Percentiles rank a stretch among this genome's conserved stretches.
Conservation (phyloP, 92 coral and sea anemone genomes). For the Epizoanthus rinbou region DNA sequence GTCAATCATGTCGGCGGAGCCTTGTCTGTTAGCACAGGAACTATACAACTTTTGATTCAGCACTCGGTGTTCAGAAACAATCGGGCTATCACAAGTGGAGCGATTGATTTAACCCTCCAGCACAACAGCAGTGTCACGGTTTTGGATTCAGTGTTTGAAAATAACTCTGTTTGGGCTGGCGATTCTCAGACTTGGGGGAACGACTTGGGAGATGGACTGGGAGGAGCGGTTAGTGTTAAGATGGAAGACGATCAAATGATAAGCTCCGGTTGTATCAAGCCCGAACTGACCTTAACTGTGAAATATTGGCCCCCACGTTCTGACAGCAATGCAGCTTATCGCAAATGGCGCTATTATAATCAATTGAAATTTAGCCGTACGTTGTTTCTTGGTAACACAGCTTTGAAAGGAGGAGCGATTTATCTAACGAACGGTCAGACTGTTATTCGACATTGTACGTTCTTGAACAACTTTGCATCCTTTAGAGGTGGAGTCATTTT, state of each 20-base stretch:
- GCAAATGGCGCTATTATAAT: constrained; percentile 5
- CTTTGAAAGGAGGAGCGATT: background rate
- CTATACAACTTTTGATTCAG: constrained; percentile 3
- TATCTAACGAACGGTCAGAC: background rate
- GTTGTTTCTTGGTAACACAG: background rate
- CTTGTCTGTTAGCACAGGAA: background rate
- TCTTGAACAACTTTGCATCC: background rate
- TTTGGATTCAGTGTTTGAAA: background rate
- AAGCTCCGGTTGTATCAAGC: background rate
- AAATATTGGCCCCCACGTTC: background rate
- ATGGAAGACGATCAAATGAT: background rate
- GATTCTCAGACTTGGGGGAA: too few species aligned
- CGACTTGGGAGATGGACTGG: background rate
- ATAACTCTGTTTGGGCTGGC: background rate
- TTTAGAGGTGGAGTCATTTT: constrained; percentile 6
- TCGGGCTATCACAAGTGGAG: background rate
- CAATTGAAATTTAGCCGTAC: background rate
- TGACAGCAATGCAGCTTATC: background rate
- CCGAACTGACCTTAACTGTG: background rate
- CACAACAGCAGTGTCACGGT: background rate
- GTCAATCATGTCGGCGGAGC: background rate
- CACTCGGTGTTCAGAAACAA: constrained; percentile 3
- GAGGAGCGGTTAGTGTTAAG: constrained; percentile 1
- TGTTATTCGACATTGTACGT: background rate
- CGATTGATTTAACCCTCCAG: background rate